Percentiles rank a stretch among this genome's conserved stretches.
Conservation (phyloP, 2,888 invertebrate species). For the Spilosoma lubricipeda region DNA sequence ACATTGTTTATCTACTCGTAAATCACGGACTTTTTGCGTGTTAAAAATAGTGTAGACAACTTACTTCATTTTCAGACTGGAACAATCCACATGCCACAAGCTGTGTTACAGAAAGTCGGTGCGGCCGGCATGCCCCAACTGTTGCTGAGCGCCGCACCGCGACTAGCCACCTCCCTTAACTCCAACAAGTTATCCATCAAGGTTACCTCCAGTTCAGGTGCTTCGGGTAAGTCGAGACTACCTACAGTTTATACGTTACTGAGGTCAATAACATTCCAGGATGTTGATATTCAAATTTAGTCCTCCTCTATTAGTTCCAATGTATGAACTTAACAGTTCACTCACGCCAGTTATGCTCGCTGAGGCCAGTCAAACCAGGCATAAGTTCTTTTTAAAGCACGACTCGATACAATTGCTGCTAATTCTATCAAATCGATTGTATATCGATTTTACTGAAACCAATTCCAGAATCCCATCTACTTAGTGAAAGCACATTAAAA, state of each 20-base stretch:
- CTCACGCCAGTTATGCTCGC: background rate
- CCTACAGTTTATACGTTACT: background rate
- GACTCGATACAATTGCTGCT: background rate
- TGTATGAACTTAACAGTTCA: no score
- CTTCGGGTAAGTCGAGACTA: conserved; percentile 63
- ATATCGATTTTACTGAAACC: background rate
- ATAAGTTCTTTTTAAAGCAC: background rate
- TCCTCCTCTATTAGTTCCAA: background rate
- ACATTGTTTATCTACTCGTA: background rate
- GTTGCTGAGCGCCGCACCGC: conserved; percentile 78
- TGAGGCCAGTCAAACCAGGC: background rate
- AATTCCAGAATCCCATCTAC: no score
- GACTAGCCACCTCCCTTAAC: conserved; percentile 77
- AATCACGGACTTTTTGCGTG: background rate
- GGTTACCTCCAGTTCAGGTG: conserved; percentile 84
- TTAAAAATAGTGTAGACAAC: background rate
- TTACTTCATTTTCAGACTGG: conserved; percentile 79
- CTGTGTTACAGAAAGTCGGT: conserved; percentile 81
- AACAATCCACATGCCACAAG: conserved; percentile 86
- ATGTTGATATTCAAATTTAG: background rate
- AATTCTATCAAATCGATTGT: background rate
- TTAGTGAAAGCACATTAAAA: background rate
- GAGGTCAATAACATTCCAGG: background rate
- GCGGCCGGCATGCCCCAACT: conserved; percentile 80
- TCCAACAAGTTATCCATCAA: conserved; percentile 90